A percentile compares a stretch with the other conserved stretches of the same genome.
phyloP scores from a whole-genome alignment of 64 coral and sea anemone genomes.

The Dendrophyllia cribrosa region DNA sequence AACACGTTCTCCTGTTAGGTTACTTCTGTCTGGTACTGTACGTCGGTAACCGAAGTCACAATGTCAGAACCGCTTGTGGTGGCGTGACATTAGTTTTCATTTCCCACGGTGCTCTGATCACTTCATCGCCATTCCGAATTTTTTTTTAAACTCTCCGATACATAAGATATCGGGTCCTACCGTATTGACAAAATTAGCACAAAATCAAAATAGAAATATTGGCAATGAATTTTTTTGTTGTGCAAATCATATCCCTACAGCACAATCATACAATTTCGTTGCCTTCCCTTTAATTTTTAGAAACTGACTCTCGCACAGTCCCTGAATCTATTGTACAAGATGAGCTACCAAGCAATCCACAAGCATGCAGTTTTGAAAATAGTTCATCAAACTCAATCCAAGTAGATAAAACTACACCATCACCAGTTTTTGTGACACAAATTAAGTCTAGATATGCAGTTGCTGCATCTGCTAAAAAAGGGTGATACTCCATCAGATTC shows the following conservation, averaged over 20 bases:
- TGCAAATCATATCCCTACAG: too few relatives aligned
- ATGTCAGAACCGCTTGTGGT: constrained; percentile 1
- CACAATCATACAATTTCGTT: background rate
- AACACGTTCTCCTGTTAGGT: too few relatives aligned
- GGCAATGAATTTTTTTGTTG: too few relatives aligned
- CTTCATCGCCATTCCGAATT: too few relatives aligned
- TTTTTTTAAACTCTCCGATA: too few relatives aligned
- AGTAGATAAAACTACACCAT: constrained; percentile 9
- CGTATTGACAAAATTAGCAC: too few relatives aligned
- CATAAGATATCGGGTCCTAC: too few relatives aligned
- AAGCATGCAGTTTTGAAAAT: background rate
- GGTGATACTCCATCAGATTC: background rate
- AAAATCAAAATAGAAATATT: too few relatives aligned
- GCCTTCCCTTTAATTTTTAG: background rate
- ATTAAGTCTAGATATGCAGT: constrained; percentile 2
- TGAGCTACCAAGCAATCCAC: background rate
- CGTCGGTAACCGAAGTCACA: background rate
- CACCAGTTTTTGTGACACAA: background rate
- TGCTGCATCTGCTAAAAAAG: background rate
- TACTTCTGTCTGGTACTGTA: too few relatives aligned
- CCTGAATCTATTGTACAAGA: constrained; percentile 4
- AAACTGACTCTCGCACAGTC: background rate
- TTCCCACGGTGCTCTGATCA: too few relatives aligned
- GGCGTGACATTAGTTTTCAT: background rate
- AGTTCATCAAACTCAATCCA: constrained; percentile 8